Conservation (phyloP, 2,888 invertebrate species). For the Athetis lepigone region DNA sequence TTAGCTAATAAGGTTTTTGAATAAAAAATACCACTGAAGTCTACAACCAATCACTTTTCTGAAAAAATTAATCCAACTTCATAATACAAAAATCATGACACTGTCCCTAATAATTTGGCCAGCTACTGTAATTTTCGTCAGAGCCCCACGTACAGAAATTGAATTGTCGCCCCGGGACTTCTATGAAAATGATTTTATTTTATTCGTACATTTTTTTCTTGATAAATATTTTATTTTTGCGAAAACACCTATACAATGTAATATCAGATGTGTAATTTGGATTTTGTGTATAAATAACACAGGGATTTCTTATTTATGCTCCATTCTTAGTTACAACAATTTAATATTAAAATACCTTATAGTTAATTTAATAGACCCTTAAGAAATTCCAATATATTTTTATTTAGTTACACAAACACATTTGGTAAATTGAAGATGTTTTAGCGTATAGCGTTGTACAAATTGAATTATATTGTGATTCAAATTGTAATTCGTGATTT, state of each 20-base stretch:
- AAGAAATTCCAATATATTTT: conserved; percentile 1
- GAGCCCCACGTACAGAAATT: conserved; percentile 66
- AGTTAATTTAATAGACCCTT: neutral
- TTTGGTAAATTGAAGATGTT: neutral
- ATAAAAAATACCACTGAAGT: no score
- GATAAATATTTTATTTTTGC: conserved; percentile 29
- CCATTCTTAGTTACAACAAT: no score
- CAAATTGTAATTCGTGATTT: neutral
- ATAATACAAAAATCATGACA: no score
- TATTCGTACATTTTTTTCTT: conserved; percentile 30
- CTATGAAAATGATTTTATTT: conserved; percentile 53
- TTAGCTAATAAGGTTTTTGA: no score
- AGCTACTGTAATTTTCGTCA: conserved; percentile 73
- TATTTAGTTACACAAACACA: neutral
- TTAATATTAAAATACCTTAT: no score
- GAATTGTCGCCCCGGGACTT: conserved; percentile 68
- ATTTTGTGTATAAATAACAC: neutral
- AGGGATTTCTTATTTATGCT: neutral
- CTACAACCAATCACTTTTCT: no score
- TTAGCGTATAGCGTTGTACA: neutral
- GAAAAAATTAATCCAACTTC: no score
- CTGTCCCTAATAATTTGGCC: no score
- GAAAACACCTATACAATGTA: conserved; percentile 2
- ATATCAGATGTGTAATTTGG: neutral
- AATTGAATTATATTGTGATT: neutral